These are phyloP conservation scores for Schizotus pectinicornis DNA, from an alignment of 2,888 invertebrate genomes.

Conservation along the genomic window DNA sequence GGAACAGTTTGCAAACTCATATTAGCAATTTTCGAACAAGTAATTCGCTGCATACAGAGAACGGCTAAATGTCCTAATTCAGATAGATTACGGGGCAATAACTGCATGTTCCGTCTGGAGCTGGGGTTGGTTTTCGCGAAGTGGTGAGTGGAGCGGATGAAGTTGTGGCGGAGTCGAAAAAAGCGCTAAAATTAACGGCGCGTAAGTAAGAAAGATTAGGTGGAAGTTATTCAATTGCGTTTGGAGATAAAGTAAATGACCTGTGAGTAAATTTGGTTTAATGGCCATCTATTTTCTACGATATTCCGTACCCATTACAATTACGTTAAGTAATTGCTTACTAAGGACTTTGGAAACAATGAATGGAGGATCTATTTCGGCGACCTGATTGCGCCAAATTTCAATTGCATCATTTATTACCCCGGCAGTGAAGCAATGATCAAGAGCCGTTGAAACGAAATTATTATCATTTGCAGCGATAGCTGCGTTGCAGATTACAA, in stretches of 20 bases:
- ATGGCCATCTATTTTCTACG: conserved; percentile 31
- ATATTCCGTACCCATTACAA: conserved; percentile 26
- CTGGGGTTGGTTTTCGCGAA: no score
- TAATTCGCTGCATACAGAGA: no score
- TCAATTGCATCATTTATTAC: conserved; percentile 5
- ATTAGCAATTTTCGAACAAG: no score
- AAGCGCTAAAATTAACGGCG: conserved; percentile 39
- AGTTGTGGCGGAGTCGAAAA: conserved; percentile 29
- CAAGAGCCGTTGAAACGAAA: no score
- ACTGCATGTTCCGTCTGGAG: no score
- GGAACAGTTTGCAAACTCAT: no score
- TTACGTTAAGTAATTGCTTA: conserved; percentile 32
- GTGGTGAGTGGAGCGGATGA: conserved; percentile 5
- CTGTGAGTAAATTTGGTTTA: conserved; percentile 37
- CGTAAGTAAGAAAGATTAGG: conserved; percentile 40
- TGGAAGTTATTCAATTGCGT: conserved; percentile 41
- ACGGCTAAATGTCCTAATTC: no score
- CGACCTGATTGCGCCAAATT: conserved; percentile 1
- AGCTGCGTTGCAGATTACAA: no score
- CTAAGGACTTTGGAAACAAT: conserved; percentile 21
- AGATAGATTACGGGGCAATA: no score
- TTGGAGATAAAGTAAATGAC: conserved; percentile 40
- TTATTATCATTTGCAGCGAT: no score
- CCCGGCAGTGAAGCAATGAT: no score
- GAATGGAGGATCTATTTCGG: conserved; percentile 6